Conservation (phyloP, 2,888 invertebrate species). For the Eledone cirrhosa region DNA sequence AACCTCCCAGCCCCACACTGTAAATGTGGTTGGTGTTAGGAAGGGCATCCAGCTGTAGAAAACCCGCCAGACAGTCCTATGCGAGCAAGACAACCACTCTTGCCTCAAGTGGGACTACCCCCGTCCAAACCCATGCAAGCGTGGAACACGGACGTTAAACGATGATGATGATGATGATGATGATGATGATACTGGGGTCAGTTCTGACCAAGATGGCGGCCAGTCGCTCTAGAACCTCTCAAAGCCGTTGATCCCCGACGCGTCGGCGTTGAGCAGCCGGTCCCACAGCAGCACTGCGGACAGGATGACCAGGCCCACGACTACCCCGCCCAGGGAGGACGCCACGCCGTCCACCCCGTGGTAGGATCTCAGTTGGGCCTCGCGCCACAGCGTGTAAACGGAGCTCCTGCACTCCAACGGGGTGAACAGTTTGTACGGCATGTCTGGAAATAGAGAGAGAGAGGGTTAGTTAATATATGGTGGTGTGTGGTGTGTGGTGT, state of each 20-base stretch:
- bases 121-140: too few species aligned
- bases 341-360: constrained; percentile 34
- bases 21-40: too few species aligned
- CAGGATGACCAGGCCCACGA: constrained; percentile 34
- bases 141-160: too few species aligned
- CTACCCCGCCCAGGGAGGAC: constrained; percentile 38
- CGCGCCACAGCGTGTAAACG: constrained; percentile 37
- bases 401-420: constrained; percentile 33
- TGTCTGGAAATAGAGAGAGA: constrained; percentile 26
- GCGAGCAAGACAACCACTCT: too few species aligned
- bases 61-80: too few species aligned
- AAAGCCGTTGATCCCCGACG: constrained; percentile 31
- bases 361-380: constrained; percentile 35
- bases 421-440: neutral
- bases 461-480: neutral
- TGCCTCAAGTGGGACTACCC: too few species aligned
- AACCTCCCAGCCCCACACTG: too few species aligned
- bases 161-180: too few species aligned
- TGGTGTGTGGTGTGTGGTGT: too few species aligned
- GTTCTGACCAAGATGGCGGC: too few species aligned
- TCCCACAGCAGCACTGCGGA: constrained; percentile 38
- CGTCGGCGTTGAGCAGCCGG: constrained; percentile 33
- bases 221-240: constrained; percentile 28
- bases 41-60: too few species aligned
- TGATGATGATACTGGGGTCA: too few species aligned